Evolutionary conservation across 2,888 invertebrate species (phyloP).

Genomic region (Acanthacorydalis orientalis): DNA sequence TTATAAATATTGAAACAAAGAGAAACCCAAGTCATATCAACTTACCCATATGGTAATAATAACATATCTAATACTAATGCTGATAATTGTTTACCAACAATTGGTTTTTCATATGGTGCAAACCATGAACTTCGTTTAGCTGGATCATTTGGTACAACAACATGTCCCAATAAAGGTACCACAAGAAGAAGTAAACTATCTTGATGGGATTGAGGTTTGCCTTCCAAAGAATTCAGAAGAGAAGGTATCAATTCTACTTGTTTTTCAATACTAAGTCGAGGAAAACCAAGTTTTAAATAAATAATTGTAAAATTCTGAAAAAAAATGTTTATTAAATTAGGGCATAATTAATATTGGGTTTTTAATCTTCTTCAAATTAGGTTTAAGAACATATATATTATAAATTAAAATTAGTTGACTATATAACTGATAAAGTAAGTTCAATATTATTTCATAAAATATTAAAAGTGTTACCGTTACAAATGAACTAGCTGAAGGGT

Average conservation of each 20-base stretch:
- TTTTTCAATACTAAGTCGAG: constrained; percentile 55
- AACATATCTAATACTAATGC: constrained; percentile 69
- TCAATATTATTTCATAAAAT: background rate
- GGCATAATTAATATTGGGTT: no score
- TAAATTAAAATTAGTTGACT: no score
- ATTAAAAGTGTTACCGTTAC: constrained; percentile 42
- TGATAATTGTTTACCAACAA: constrained; percentile 47
- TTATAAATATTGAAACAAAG: background rate
- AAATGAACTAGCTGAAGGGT: constrained; percentile 59
- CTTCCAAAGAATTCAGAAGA: constrained; percentile 59
- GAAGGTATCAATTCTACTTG: constrained; percentile 60
- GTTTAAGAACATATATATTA: constrained; percentile 1
- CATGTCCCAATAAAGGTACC: constrained; percentile 59
- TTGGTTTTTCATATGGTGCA: constrained; percentile 56
- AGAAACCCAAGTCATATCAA: constrained; percentile 7
- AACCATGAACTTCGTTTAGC: constrained; percentile 44
- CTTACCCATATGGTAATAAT: constrained; percentile 70
- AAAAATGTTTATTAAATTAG: constrained; percentile 4
- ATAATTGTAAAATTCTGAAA: constrained; percentile 84
- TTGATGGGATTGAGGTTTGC: constrained; percentile 68
- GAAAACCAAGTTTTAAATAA: constrained; percentile 84
- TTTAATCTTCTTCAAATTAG: no score
- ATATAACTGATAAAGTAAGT: no score
- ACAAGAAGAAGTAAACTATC: constrained; percentile 71
- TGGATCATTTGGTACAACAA: constrained; percentile 46